Percentiles rank a stretch among this genome's conserved stretches.
Evolutionary conservation across 2,113 vertebrate species (phyloP).

Genomic region (Orycteropus afer): DNA sequence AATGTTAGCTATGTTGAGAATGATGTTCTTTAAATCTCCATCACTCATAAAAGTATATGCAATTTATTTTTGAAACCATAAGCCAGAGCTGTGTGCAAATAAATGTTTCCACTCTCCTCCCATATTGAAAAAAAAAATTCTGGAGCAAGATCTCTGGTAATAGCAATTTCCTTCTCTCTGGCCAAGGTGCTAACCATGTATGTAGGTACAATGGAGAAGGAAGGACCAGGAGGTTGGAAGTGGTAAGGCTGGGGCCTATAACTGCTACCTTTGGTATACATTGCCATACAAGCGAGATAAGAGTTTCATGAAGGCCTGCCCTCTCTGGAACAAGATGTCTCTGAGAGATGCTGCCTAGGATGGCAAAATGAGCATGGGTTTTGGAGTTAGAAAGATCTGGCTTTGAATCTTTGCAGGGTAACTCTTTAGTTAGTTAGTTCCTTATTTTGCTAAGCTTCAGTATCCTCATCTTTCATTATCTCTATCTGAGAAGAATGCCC

Average conservation of each 20-base stretch:
- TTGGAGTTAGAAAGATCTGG: neutral
- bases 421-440: constrained; percentile 4
- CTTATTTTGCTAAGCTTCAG: constrained; percentile 47
- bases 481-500: too few species aligned
- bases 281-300: neutral
- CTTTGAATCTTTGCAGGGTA: constrained; percentile 45
- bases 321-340: neutral
- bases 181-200: neutral
- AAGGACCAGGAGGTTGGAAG: neutral
- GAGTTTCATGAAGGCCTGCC: neutral
- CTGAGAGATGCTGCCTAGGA: neutral
- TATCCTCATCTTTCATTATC: neutral
- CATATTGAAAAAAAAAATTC: constrained; percentile 9
- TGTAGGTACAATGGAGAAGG: neutral
- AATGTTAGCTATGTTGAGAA: constrained; percentile 9
- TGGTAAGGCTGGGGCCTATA: neutral
- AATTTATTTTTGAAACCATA: constrained; percentile 41
- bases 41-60: constrained; percentile 19
- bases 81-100: constrained; percentile 20
- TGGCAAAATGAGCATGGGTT: neutral
- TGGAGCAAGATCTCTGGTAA: neutral
- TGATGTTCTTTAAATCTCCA: constrained; percentile 34
- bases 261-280: neutral
- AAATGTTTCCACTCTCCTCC: neutral
- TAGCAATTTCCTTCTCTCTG: constrained; percentile 40